Conservation (phyloP, 2,113 vertebrate species). For the Ceyx margarethae region DNA sequence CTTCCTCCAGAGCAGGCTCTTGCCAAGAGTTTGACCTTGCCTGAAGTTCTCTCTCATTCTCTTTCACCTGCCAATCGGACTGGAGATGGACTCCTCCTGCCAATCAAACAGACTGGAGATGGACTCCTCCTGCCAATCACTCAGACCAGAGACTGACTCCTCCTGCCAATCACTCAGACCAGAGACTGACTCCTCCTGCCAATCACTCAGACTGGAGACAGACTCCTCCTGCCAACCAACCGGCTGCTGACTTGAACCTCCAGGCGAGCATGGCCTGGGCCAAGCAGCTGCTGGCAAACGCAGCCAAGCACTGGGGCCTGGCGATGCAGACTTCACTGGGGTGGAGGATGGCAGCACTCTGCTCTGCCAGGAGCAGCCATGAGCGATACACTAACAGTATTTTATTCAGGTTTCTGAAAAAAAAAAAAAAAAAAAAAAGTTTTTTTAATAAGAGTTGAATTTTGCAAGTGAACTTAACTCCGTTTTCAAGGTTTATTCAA, state of each 20-base stretch:
- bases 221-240: conserved; percentile 80
- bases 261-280: conserved; percentile 60
- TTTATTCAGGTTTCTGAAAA: conserved; percentile 88
- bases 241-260: conserved; percentile 84
- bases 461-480: conserved; percentile 78
- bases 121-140: conserved; percentile 75
- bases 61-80: conserved; percentile 83
- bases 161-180: conserved; percentile 78
- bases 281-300: conserved; percentile 73
- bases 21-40: conserved; percentile 83
- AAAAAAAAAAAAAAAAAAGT: conserved; percentile 52
- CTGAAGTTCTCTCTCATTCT: conserved; percentile 88
- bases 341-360: conserved; percentile 73
- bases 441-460: conserved; percentile 84
- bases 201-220: conserved; percentile 74
- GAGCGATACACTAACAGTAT: conserved; percentile 78
- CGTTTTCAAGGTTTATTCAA: conserved; percentile 78
- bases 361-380: conserved; percentile 73
- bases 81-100: conserved; percentile 75
- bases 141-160: conserved; percentile 71
- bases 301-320: conserved; percentile 66
- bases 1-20: conserved; percentile 92
- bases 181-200: conserved; percentile 75
- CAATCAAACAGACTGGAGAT: conserved; percentile 67
- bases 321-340: conserved; percentile 71